These are phyloP conservation scores for Gallinago media DNA, from an alignment of 2,113 vertebrate species.

Conservation along the genomic window DNA sequence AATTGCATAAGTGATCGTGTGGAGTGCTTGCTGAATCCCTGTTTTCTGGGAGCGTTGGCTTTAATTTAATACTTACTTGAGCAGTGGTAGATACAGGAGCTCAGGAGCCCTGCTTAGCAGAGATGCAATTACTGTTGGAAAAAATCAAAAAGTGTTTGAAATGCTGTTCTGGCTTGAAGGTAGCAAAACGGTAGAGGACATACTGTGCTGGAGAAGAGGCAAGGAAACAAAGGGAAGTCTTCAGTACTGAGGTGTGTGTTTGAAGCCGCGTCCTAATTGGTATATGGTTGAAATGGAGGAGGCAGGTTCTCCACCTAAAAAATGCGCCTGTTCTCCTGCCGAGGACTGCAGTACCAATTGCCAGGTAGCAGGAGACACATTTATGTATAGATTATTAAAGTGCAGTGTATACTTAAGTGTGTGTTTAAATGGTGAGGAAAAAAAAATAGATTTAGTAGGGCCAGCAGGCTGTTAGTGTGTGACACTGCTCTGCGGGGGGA, in stretches of 20 bases:
- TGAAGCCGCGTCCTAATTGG: background rate
- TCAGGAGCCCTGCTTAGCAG: background rate
- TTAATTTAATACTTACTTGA: background rate
- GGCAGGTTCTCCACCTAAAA: background rate
- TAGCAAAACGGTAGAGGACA: background rate
- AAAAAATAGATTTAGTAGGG: background rate
- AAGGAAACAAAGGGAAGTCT: background rate
- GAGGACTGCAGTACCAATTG: background rate
- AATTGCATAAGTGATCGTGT: background rate
- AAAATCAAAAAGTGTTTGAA: background rate
- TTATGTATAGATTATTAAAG: accelerated
- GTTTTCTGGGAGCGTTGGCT: background rate
- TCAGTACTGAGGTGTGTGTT: accelerated
- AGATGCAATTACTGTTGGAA: background rate
- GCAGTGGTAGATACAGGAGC: background rate
- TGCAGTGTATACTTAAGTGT: accelerated
- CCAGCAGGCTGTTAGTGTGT: accelerated
- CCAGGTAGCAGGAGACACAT: background rate
- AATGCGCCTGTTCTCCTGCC: accelerated
- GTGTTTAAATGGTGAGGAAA: background rate
- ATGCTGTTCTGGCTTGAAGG: background rate
- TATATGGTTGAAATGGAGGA: background rate
- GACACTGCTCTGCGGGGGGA: background rate
- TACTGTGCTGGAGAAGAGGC: background rate
- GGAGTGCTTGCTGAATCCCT: background rate